Percentiles rank a stretch among this genome's conserved stretches.
These are phyloP conservation scores for Aphidius ervi DNA, from an alignment of 1,140 invertebrate species.

Conservation along the genomic window DNA sequence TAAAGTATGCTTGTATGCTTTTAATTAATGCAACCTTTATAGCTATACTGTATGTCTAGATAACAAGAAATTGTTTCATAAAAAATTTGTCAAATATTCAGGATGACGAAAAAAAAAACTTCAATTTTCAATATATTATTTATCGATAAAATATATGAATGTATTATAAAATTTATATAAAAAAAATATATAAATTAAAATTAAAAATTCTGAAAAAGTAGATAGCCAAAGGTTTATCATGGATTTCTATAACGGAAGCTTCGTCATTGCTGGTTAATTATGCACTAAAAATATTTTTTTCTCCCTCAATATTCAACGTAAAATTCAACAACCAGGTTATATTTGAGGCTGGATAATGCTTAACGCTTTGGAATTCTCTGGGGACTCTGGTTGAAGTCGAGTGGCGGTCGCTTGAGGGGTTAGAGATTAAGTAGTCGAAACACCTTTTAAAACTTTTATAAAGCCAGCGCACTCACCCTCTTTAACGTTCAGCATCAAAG, in stretches of 20 bases:
- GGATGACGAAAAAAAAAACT: too few relatives aligned
- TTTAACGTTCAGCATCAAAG: background rate
- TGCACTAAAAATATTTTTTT: conserved; percentile 24
- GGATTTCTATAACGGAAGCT: background rate
- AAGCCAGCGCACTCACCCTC: background rate
- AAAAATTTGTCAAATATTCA: too few relatives aligned
- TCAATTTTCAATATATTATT: too few relatives aligned
- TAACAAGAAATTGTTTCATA: too few relatives aligned
- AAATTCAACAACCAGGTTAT: background rate
- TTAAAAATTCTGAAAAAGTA: background rate
- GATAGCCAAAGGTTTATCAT: too few relatives aligned
- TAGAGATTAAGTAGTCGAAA: conserved; percentile 35
- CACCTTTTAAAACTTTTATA: conserved; percentile 36
- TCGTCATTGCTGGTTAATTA: conserved; percentile 21
- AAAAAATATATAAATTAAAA: background rate
- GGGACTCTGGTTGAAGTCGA: conserved; percentile 16
- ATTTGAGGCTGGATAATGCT: background rate
- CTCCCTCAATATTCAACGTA: conserved; percentile 8
- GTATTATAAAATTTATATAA: background rate
- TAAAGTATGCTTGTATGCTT: too few relatives aligned
- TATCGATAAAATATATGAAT: too few relatives aligned
- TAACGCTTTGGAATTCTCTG: conserved; percentile 23
- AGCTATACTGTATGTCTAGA: too few relatives aligned
- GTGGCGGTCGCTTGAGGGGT: conserved; percentile 24
- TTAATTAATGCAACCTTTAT: too few relatives aligned